Base-by-base conservation (phyloP, 2,888 invertebrate species). In the Blomia tropicalis region DNA sequence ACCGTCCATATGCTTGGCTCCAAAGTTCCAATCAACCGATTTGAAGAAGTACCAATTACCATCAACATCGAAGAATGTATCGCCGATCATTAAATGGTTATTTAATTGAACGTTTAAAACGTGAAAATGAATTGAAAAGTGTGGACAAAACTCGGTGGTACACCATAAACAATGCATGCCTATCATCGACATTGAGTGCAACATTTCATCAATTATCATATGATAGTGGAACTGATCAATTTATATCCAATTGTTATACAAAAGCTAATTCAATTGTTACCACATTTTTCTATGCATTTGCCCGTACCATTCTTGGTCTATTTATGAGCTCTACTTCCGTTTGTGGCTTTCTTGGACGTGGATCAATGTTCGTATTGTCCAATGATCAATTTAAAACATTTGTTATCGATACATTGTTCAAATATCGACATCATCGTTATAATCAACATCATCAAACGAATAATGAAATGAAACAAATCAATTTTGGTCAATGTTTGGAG, bases 351-450 rank as follows among this genome's bases (percentile, higher is more conserved):
- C 77, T 93, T 17, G 83, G 85, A 19, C 80, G 96, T 59, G 96
- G 96, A 7, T 91, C 91, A 1, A 96, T 96, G 96, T 95, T 92
- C 76, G 90, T 96, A 58, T 80, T 92, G 69, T 95, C 95, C 0
- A 79, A 81, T 65, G 77, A 80, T 7, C 93, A 95, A 71, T 84
- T 92, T 69, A 77, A 79, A 64, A 74, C 77, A 63, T 76, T 91
- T 68, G 75, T 85, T 67, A 73, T 58, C 17, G 62, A 62, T 7
- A 43, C 47, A 23, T 29, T 25, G 22, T 23, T 51, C 63, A n/a
- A n/a, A n/a, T n/a, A n/a, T n/a, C n/a, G n/a, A n/a, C 63, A 44
- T 60, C 62, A 29, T 29, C n/a, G n/a, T n/a, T n/a, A 54, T n/a
- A 54, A 25, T 43, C 30, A 41, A 5, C 5, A 43, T 32, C 14